phyloP scores from a whole-genome alignment of 2,113 vertebrate genomes.

The Ellobius talpinus region DNA sequence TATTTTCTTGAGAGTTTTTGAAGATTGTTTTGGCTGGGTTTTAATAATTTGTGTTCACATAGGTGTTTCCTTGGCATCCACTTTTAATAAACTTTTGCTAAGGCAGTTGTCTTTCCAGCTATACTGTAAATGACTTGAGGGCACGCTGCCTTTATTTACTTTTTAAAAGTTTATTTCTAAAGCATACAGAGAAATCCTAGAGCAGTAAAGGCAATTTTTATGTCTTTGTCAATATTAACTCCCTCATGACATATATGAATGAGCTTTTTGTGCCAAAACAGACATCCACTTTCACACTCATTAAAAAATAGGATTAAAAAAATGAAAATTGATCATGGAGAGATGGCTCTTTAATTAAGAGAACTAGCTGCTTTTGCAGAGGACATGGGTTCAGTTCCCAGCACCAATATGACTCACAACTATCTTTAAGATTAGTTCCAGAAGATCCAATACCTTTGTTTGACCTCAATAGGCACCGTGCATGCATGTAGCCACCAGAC shows the following conservation, averaged over 20 bases:
- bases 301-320: background rate
- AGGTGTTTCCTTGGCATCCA: background rate
- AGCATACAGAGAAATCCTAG: background rate
- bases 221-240: constrained; percentile 21
- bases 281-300: background rate
- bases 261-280: background rate
- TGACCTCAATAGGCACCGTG: background rate
- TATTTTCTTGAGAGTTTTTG: constrained; percentile 12
- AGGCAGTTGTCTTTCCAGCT: background rate
- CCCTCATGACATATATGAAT: background rate
- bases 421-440: background rate
- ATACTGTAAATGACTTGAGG: background rate
- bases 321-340: background rate
- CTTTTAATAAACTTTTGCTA: constrained; percentile 39
- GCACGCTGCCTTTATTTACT: background rate
- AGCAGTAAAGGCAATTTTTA: background rate
- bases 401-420: background rate
- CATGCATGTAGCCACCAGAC: background rate
- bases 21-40: background rate
- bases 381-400: background rate
- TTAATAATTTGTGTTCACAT: constrained; percentile 33
- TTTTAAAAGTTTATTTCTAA: background rate
- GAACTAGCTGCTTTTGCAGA: background rate
- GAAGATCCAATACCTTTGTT: background rate
- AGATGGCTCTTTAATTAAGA: background rate